These are phyloP conservation scores for Heliopora coerulea DNA, from an alignment of 92 coral and sea anemone species.

Conservation along the genomic window DNA sequence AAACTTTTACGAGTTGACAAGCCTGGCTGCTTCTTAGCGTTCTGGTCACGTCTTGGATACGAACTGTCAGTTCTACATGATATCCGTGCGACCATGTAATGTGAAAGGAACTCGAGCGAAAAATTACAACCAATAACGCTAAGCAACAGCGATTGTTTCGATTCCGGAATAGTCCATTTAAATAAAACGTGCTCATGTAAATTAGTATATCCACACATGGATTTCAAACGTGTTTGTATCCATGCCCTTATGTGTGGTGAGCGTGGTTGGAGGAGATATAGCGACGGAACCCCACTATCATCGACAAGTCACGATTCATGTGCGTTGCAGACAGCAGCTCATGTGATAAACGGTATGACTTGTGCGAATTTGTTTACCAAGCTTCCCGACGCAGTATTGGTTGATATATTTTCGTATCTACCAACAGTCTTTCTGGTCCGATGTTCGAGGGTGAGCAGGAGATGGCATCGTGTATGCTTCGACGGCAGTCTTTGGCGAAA, in stretches of 20 bases:
- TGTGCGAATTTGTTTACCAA: conserved; percentile 1
- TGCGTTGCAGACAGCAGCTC: too few relatives aligned
- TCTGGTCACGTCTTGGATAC: too few relatives aligned
- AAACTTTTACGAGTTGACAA: not conserved
- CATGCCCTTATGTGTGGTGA: not conserved
- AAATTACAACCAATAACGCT: conserved; percentile 20
- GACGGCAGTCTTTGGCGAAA: conserved; percentile 88
- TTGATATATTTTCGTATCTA: conserved; percentile 76
- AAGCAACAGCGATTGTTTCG: conserved; percentile 34
- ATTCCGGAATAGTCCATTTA: conserved; percentile 16
- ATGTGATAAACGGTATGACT: not conserved
- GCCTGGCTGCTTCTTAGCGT: not conserved
- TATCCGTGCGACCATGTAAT: not conserved
- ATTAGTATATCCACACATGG: conserved; percentile 10
- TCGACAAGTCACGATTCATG: not conserved
- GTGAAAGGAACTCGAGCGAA: conserved; percentile 24
- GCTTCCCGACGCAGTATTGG: conserved; percentile 83
- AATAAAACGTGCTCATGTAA: conserved; percentile 32
- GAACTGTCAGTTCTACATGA: too few relatives aligned
- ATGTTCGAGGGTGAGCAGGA: conserved; percentile 66
- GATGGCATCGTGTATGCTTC: conserved; percentile 86
- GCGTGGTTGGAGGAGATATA: not conserved
- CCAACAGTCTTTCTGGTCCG: conserved; percentile 67
- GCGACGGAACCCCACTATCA: not conserved
- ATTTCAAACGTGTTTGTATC: conserved; percentile 13